phyloP scores from a whole-genome alignment of 2,888 invertebrate species.

The Drosophila paucipuncta region DNA sequence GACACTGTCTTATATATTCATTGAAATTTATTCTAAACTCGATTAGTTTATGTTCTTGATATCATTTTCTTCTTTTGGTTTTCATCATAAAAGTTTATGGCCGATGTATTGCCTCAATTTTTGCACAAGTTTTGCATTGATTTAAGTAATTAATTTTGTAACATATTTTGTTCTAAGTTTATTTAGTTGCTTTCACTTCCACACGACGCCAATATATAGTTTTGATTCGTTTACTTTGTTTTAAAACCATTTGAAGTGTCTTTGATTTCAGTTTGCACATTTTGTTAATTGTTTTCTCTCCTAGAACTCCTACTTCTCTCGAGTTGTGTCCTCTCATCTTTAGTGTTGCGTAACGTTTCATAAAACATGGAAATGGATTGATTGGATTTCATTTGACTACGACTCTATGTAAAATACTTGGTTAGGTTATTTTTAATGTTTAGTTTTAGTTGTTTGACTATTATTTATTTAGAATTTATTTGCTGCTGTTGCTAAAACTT shows the following conservation, averaged over 20 bases:
- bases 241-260: constrained; percentile 68
- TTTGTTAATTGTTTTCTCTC: constrained; percentile 38
- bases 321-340: constrained; percentile 51
- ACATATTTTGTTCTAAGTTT: constrained; percentile 51
- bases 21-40: constrained; percentile 51
- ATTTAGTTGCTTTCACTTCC: constrained; percentile 29
- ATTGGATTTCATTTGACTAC: constrained; percentile 46
- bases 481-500: constrained; percentile 64
- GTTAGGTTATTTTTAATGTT: constrained; percentile 53
- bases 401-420: constrained; percentile 67
- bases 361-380: constrained; percentile 61
- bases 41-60: constrained; percentile 50
- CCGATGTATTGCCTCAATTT: constrained; percentile 32
- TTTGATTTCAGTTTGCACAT: constrained; percentile 76
- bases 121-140: constrained; percentile 31
- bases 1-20: constrained; percentile 26
- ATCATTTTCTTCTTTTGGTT: constrained; percentile 25
- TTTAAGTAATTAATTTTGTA: constrained; percentile 56
- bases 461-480: constrained; percentile 65
- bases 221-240: constrained; percentile 66
- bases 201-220: constrained; percentile 51
- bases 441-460: constrained; percentile 51
- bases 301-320: neutral
- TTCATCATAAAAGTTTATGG: constrained; percentile 44
- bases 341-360: constrained; percentile 62